A percentile compares a stretch with the other conserved stretches of the same genome.
These are phyloP conservation scores for Aphis gossypii DNA, from an alignment of 1,140 invertebrate genomes.

Conservation along the genomic window DNA sequence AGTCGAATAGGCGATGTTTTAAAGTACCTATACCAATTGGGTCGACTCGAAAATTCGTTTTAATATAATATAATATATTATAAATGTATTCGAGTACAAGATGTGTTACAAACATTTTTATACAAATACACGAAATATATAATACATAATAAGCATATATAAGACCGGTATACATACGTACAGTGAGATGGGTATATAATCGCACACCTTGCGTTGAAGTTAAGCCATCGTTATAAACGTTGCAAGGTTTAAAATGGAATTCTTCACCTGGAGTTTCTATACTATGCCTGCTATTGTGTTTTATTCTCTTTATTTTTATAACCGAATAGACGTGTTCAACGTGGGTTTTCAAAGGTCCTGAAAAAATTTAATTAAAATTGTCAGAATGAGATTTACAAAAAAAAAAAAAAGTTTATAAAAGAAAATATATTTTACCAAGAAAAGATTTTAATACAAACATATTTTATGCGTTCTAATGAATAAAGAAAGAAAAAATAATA, in stretches of 20 bases:
- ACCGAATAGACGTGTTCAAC: not conserved
- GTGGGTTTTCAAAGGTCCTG: not conserved
- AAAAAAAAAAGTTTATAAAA: not conserved
- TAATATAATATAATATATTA: not conserved
- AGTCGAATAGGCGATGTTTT: not conserved
- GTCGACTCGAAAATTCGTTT: not conserved
- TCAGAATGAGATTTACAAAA: not conserved
- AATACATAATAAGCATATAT: not conserved
- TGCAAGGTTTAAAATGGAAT: slow-evolving; percentile 17
- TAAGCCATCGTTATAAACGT: slow-evolving; percentile 40
- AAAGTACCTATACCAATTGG: not conserved
- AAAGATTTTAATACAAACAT: not conserved
- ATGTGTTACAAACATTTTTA: not conserved
- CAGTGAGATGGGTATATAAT: slow-evolving; percentile 3
- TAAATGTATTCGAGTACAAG: not conserved
- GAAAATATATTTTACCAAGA: not conserved
- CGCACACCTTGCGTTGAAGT: slow-evolving; percentile 10
- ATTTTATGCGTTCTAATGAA: not conserved
- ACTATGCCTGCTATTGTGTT: not conserved
- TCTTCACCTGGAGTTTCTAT: slow-evolving; percentile 40
- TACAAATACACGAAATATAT: not conserved
- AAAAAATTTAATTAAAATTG: not conserved
- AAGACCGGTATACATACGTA: not conserved
- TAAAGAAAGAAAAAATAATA: slow-evolving; percentile 2
- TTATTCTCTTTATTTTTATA: not conserved